Percentiles rank a stretch among this genome's conserved stretches.
Evolutionary conservation across 2,888 invertebrate species (phyloP).

Genomic region (Nemoura dubitans): DNA sequence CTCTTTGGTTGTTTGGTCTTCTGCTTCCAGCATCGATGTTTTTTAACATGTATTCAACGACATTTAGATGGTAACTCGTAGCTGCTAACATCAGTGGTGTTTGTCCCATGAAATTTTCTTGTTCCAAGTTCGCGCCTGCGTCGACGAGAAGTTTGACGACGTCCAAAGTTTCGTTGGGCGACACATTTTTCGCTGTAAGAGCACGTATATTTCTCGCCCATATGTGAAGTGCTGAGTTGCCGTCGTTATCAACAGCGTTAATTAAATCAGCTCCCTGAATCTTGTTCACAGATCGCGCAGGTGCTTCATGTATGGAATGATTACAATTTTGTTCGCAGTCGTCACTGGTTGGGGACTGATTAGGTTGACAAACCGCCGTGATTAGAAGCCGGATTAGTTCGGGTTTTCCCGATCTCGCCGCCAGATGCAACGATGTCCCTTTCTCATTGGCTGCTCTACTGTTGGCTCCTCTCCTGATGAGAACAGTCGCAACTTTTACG

Average conservation of each 20-base stretch:
- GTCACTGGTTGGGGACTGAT: too few relatives aligned
- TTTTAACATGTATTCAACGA: neutral
- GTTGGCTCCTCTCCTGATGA: neutral
- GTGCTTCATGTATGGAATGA: too few relatives aligned
- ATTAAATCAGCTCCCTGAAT: neutral
- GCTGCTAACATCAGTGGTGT: neutral
- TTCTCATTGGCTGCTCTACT: neutral
- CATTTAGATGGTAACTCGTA: neutral
- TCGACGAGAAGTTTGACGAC: neutral
- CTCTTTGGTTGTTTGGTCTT: neutral
- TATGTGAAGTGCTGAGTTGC: neutral
- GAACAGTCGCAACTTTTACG: neutral
- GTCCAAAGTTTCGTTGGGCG: neutral
- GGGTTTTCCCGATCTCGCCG: neutral
- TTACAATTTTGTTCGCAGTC: too few relatives aligned
- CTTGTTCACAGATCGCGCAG: too few relatives aligned
- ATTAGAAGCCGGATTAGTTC: neutral
- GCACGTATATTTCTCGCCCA: neutral
- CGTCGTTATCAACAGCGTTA: neutral
- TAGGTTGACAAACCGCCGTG: too few relatives aligned
- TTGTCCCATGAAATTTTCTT: neutral
- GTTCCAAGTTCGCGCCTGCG: neutral
- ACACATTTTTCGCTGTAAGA: too few relatives aligned
- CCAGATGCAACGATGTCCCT: neutral
- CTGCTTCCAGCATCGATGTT: neutral